phyloP scores from a whole-genome alignment of 2,888 invertebrate genomes.

The Mellilla xanthometata region DNA sequence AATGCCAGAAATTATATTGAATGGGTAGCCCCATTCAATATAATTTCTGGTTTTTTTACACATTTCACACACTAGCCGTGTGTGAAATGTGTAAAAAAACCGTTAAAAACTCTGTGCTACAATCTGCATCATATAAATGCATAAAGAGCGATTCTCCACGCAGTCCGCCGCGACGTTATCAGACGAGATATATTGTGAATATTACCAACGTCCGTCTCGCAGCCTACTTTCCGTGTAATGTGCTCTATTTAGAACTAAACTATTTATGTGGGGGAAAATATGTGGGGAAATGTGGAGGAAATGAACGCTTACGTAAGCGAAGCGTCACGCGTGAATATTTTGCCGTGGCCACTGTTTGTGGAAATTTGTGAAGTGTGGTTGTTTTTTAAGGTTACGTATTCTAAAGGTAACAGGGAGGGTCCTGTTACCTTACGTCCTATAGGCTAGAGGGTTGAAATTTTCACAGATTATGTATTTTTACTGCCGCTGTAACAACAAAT shows the following conservation, averaged over 20 bases:
- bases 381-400: too few relatives aligned
- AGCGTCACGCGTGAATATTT: conserved; percentile 4
- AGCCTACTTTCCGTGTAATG: conserved; percentile 38
- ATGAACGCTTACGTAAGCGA: conserved; percentile 10
- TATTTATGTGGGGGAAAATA: conserved; percentile 19
- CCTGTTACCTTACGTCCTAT: too few relatives aligned
- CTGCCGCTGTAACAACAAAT: too few relatives aligned
- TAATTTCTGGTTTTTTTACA: too few relatives aligned
- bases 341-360: too few relatives aligned
- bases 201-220: conserved; percentile 37
- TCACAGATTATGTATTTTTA: too few relatives aligned
- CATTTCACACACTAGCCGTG: too few relatives aligned
- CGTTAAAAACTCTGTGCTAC: neutral
- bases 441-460: too few relatives aligned
- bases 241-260: conserved; percentile 33
- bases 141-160: conserved; percentile 29
- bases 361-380: neutral
- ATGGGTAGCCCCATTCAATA: too few relatives aligned
- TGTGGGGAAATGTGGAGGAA: conserved; percentile 13
- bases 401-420: too few relatives aligned
- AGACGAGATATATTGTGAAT: conserved; percentile 46
- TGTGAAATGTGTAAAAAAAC: too few relatives aligned
- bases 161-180: conserved; percentile 40
- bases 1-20: too few relatives aligned
- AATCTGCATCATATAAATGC: conserved; percentile 41